A percentile compares a stretch with the other conserved stretches of the same genome.
Evolutionary conservation across 2,797 vertebrate genomes (phyloP).

Genomic region (Cichlasoma orientale): DNA sequence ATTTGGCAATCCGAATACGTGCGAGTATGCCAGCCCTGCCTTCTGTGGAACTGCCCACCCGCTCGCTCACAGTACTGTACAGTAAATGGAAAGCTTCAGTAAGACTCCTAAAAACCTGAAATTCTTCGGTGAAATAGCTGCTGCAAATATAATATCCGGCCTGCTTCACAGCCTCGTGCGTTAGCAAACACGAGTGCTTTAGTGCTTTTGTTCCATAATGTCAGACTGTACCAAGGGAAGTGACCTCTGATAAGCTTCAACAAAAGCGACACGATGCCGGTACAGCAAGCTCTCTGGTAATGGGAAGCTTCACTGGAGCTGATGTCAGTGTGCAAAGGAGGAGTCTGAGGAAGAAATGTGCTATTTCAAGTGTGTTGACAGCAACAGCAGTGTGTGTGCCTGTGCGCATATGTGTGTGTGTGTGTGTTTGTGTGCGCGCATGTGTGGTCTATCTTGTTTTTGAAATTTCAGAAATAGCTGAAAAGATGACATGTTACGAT

Average conservation of each 20-base stretch:
- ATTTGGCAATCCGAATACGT: neutral
- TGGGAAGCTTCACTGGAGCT: constrained; percentile 46
- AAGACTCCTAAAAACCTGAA: neutral
- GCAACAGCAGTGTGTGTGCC: constrained; percentile 9
- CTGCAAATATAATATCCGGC: neutral
- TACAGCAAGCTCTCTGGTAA: constrained; percentile 61
- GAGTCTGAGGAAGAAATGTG: constrained; percentile 51
- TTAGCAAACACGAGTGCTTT: constrained; percentile 33
- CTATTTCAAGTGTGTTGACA: constrained; percentile 54
- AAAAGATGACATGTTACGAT: constrained; percentile 68
- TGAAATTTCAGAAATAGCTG: constrained; percentile 61
- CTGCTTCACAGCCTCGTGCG: constrained; percentile 10
- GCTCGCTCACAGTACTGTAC: neutral
- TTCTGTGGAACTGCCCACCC: neutral
- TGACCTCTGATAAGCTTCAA: constrained; percentile 62
- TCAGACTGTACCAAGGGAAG: constrained; percentile 48
- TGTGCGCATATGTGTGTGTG: constrained; percentile 26
- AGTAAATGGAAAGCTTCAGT: constrained; percentile 10
- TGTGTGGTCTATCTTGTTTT: constrained; percentile 54
- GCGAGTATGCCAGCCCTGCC: neutral
- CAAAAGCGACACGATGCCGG: constrained; percentile 58
- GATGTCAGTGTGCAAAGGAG: constrained; percentile 50
- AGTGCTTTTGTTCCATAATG: constrained; percentile 60
- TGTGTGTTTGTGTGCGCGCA: constrained; percentile 21
- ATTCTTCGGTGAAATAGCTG: constrained; percentile 11